phyloP scores from a whole-genome alignment of 1,140 invertebrate species.

The Pseudachorutes palmiensis region DNA sequence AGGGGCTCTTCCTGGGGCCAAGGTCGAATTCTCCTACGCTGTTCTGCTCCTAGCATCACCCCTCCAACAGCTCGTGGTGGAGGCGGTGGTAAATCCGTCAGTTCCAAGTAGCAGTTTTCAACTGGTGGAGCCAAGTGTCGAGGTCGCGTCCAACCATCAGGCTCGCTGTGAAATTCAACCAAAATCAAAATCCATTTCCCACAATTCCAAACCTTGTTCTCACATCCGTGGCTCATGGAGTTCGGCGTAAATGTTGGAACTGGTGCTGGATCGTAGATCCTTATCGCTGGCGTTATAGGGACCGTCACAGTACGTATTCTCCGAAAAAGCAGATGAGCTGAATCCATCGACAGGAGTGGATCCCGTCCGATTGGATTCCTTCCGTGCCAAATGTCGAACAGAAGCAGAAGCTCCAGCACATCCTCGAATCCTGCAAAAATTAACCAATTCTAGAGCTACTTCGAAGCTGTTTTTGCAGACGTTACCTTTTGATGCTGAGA shows the following conservation, averaged over 20 bases:
- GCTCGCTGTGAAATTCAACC: not conserved
- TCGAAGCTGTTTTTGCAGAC: not conserved
- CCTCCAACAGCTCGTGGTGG: not conserved
- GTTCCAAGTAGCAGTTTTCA: constrained; percentile 2
- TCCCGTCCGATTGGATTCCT: not conserved
- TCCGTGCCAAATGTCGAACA: not conserved
- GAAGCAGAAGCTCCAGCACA: not conserved
- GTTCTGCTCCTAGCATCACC: too few relatives aligned
- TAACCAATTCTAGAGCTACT: not conserved
- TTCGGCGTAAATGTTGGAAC: constrained; percentile 3
- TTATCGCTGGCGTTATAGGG: not conserved
- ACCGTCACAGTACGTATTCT: not conserved
- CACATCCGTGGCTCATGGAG: not conserved
- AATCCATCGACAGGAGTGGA: not conserved
- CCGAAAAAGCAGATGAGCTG: not conserved
- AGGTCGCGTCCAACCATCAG: not conserved
- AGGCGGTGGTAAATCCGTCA: not conserved
- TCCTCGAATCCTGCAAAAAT: not conserved
- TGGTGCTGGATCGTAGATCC: not conserved
- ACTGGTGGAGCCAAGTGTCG: constrained; percentile 1
- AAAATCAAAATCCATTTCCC: not conserved
- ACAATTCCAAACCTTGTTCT: not conserved
- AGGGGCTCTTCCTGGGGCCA: not conserved
- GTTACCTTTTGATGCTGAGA: constrained; percentile 4
- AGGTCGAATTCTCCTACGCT: not conserved